Percentiles rank a stretch among this genome's conserved stretches.
phyloP scores from a whole-genome alignment of 1,140 invertebrate species.

The Lycorma delicatula region DNA sequence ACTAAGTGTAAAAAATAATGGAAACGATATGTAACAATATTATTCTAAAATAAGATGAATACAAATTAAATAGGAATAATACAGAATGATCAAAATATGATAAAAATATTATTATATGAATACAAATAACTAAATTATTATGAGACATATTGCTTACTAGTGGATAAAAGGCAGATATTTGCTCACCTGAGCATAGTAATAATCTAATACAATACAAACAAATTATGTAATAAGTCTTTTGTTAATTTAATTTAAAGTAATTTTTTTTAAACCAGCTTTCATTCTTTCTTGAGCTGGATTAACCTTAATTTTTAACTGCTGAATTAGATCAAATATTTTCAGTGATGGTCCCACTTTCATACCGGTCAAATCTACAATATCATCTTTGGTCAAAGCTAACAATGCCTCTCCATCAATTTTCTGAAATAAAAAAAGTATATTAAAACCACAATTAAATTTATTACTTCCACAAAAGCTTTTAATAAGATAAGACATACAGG shows the following conservation, averaged over 20 bases:
- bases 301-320: constrained; percentile 74
- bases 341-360: constrained; percentile 91
- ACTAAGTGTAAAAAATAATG: too few relatives aligned
- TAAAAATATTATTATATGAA: too few relatives aligned
- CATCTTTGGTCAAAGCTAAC: constrained; percentile 73
- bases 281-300: constrained; percentile 55
- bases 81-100: too few relatives aligned
- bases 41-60: too few relatives aligned
- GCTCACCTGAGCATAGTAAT: too few relatives aligned
- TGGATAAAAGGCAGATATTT: too few relatives aligned
- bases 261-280: constrained; percentile 39
- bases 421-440: constrained; percentile 35
- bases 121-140: too few relatives aligned
- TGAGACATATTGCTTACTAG: too few relatives aligned
- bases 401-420: constrained; percentile 73
- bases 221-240: too few relatives aligned
- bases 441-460: constrained; percentile 1
- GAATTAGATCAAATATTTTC: constrained; percentile 86
- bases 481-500: constrained; percentile 1
- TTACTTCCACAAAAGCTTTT: constrained; percentile 8
- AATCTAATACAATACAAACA: too few relatives aligned
- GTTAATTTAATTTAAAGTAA: constrained; percentile 36
- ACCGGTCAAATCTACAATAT: constrained; percentile 78
- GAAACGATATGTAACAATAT: too few relatives aligned
- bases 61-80: too few relatives aligned